These are phyloP conservation scores for Willisornis vidua DNA, from an alignment of 2,113 vertebrate species.

Conservation along the genomic window DNA sequence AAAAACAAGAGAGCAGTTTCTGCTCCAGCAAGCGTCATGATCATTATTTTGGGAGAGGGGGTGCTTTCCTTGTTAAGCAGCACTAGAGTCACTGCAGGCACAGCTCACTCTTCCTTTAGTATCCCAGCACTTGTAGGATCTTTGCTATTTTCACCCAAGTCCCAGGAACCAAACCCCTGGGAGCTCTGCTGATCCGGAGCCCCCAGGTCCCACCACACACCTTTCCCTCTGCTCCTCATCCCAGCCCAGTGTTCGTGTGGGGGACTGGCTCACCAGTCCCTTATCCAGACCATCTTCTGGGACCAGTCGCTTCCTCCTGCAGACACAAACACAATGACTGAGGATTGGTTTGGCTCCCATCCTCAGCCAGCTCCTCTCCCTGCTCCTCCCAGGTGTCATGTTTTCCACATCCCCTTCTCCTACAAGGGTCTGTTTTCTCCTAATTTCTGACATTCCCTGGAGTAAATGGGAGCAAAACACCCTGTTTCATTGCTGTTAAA, in stretches of 20 bases:
- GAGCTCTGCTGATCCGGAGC: accelerated
- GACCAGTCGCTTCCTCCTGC: constrained; percentile 57
- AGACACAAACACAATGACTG: accelerated
- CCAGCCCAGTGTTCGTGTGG: constrained; percentile 59
- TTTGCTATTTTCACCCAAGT: not conserved
- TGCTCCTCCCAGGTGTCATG: not conserved
- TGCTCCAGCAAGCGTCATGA: not conserved
- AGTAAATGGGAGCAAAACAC: not conserved
- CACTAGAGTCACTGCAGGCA: not conserved
- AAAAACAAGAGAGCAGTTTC: not conserved
- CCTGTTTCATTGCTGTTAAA: not conserved
- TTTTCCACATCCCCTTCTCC: not conserved
- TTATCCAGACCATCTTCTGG: constrained; percentile 57
- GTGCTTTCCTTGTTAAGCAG: not conserved
- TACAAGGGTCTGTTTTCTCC: not conserved
- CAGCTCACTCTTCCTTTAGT: not conserved
- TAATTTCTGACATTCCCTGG: not conserved
- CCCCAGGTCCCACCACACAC: not conserved
- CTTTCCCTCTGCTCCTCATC: not conserved
- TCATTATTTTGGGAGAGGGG: not conserved
- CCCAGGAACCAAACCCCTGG: accelerated
- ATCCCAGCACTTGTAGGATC: not conserved
- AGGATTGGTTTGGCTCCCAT: not conserved
- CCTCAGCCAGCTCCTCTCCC: not conserved
- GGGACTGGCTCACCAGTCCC: not conserved